Base-by-base conservation (phyloP, 2,888 invertebrate genomes). In the Microchrysa polita region DNA sequence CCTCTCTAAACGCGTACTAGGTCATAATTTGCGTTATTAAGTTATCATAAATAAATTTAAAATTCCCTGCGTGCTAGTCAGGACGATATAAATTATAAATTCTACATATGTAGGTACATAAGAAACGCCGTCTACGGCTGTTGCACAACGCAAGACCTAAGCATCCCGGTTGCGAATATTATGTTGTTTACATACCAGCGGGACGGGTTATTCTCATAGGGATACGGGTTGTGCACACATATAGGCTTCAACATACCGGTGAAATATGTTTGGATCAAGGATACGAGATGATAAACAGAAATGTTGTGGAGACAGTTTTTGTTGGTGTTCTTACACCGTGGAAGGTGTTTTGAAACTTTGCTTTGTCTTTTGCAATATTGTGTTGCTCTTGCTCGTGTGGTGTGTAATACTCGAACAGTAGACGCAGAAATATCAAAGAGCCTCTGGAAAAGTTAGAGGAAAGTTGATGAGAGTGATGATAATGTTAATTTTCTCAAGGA, bases 21-120 rank as follows among this genome's bases (percentile, higher is more conserved):
- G 48, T 48, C 48, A 48, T 48, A 48, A 48, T 48, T 48, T 48
- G 48, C 48, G 48, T 48, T 48, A 48, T 48, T 48, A 48, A n/a
- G 48, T 48, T 48, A 48, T 48, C 48, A 48, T 48, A 48, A 48
- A 48, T 48, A 7, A 48, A 48, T 48, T 48, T 48, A n/a, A 48
- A 48, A 48, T 10, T 48, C 48, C 48, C 48, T 48, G 48, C 48
- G 48, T 48, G 12, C 14, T 7, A 48, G 16, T n/a, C 12, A 48
- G 48, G 48, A 48, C 48, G 48, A 48, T 48, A 5, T 48, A n/a
- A n/a, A 48, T 48, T 48, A 7, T 7, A 48, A 48, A 48, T n/a
- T 12, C 48, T 12, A 4, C 16, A n/a, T 48, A n/a, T n/a, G 5
- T 48, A 2, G 48, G 48, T n/a, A 7, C 12, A 12, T 10, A 12